Evolutionary conservation across 2,888 invertebrate species (phyloP), one percentile per base, ranked within the genome.

Genomic region (Macrosoma leucophasiata): DNA sequence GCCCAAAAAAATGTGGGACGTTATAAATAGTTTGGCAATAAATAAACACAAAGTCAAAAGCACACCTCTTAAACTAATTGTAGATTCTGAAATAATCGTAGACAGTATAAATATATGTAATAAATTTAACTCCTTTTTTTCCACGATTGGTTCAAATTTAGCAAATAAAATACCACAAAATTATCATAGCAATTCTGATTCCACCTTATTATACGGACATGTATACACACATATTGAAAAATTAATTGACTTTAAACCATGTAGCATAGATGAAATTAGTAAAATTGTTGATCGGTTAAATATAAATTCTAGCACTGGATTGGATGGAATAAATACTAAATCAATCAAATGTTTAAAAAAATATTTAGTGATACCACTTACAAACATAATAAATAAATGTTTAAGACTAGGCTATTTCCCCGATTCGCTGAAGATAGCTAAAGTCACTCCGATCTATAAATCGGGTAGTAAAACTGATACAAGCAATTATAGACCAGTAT

Each of bases 1-100:
- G 15, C 46, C 45, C 1, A 40, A 39, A 12, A 45, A 46, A 28
- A 45, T 45, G 41, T 48, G 48, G 46, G 18, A 25, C 1, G 10
- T 49, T 1, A 43, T 47, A 3, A 39, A 45, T n/a, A 24, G 13
- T 1, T 2, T 32, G 34, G 43, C 47, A 35, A 41, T 38, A 38
- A 36, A 37, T 42, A 35, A 49, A 51, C 18, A 11, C 4, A 37
- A 28, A 30, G 14, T 8, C 4, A 26, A 6, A 19, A 6, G 13
- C 27, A 17, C 27, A 23, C 40, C 40, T 6, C 6, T 33, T 2
- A 43, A 36, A 29, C 23, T 42, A 1, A 3, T 21, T n/a, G 13
- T 22, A 4, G 12, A 18, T 9, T 13, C 29, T 2, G 12, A 10
- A 12, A 1, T 23, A 7, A 19, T 36, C 14, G 39, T 28, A 6